A percentile compares a stretch with the other conserved stretches of the same genome.
phyloP scores from a whole-genome alignment of 2,113 vertebrate species.

The Toxotes chatareus region DNA sequence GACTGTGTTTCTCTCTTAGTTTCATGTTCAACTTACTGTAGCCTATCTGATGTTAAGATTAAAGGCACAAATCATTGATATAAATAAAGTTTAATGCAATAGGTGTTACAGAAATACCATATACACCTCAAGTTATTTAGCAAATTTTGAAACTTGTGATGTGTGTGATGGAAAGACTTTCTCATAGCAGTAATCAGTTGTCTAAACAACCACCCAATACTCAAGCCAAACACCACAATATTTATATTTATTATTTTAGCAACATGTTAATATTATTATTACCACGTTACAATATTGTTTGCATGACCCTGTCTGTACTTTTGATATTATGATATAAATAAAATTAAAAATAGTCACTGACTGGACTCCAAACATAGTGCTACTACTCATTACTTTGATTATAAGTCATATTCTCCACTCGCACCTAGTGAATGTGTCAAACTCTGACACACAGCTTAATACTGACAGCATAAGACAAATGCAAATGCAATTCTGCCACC shows the following conservation, averaged over 20 bases:
- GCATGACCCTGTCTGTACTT: not conserved
- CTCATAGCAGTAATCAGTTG: not conserved
- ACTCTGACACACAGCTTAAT: not conserved
- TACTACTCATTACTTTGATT: slow-evolving; percentile 1
- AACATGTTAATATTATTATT: not conserved
- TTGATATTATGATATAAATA: not conserved
- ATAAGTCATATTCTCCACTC: slow-evolving; percentile 16
- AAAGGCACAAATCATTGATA: not conserved
- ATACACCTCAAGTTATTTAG: not conserved
- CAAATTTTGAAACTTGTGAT: not conserved
- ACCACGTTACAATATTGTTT: not conserved
- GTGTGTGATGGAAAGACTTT: not conserved
- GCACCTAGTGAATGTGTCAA: not conserved
- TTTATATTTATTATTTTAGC: not conserved
- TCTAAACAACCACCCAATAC: not conserved
- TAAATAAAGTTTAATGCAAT: not conserved
- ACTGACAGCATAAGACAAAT: not conserved
- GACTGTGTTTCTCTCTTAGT: not conserved
- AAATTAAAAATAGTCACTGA: not conserved
- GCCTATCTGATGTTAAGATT: not conserved
- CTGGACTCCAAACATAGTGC: not conserved
- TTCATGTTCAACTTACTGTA: not conserved
- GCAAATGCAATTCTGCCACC: not conserved
- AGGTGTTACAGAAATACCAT: not conserved
- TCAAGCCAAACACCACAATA: not conserved